Evolutionary conservation across 2,113 vertebrate species (phyloP).

Genomic region (Pteropus alecto): DNA sequence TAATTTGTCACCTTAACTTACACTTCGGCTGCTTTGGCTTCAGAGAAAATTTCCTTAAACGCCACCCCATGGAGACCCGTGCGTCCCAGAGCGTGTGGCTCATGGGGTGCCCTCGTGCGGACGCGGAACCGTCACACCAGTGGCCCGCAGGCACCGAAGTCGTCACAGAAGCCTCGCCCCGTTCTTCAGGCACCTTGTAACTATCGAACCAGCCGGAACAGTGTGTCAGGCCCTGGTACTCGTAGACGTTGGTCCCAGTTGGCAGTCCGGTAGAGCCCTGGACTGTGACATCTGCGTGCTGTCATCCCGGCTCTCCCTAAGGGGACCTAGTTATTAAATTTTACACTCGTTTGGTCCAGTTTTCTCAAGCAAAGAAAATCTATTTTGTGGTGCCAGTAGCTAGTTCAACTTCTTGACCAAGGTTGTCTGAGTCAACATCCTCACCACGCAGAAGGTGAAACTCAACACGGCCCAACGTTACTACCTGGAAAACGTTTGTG

Average conservation of each 20-base stretch:
- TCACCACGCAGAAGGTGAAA: background rate
- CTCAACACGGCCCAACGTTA: background rate
- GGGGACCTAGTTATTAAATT: too few relatives aligned
- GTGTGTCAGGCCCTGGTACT: background rate
- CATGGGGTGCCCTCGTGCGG: accelerated
- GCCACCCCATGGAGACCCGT: accelerated
- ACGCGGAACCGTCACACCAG: accelerated
- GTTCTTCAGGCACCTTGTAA: background rate
- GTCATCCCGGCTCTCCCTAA: background rate
- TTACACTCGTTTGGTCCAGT: background rate
- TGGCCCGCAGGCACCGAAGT: too few relatives aligned
- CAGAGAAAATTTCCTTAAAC: background rate
- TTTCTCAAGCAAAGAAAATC: background rate
- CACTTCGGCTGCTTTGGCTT: background rate
- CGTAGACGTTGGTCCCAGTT: accelerated
- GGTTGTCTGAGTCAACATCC: background rate
- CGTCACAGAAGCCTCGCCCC: accelerated
- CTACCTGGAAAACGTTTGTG: accelerated
- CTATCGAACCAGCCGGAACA: background rate
- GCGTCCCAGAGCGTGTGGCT: background rate
- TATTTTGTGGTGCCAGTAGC: accelerated
- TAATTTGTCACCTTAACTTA: background rate
- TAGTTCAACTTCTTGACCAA: background rate
- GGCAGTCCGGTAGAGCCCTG: background rate
- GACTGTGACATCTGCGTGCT: background rate